These are phyloP conservation scores for Steinernema hermaphroditum DNA, from an alignment of 2,888 invertebrate genomes.

Conservation along the genomic window DNA sequence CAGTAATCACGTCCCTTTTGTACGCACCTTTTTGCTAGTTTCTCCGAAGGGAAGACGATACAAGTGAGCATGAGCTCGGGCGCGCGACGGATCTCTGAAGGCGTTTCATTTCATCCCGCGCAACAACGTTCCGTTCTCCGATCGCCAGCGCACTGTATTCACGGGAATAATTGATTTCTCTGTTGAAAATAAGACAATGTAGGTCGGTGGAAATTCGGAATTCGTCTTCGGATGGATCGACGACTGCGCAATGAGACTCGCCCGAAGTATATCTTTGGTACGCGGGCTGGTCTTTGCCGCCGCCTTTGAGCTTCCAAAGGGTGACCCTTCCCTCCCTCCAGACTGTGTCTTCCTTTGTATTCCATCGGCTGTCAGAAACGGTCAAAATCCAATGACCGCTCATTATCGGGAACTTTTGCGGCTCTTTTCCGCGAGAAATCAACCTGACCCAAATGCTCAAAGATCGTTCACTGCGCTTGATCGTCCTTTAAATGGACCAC, in stretches of 20 bases:
- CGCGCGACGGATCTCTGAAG: conserved; percentile 25
- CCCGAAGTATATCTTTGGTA: conserved; percentile 10
- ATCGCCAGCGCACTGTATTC: conserved; percentile 25
- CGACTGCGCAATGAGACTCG: conserved; percentile 26
- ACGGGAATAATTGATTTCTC: conserved; percentile 29
- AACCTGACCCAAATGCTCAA: conserved; percentile 6
- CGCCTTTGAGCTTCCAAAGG: neutral
- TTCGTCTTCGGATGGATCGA: conserved; percentile 27
- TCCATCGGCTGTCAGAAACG: too few species aligned
- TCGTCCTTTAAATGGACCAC: neutral
- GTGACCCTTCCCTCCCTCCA: neutral
- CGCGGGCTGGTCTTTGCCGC: neutral
- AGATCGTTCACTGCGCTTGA: neutral
- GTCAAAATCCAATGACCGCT: too few species aligned
- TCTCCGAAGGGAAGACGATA: conserved; percentile 3
- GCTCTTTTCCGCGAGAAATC: too few species aligned
- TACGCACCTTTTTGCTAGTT: neutral
- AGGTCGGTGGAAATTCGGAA: conserved; percentile 31
- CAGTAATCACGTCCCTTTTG: conserved; percentile 5
- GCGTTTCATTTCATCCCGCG: conserved; percentile 29
- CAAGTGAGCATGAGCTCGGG: conserved; percentile 12
- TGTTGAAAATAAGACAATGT: conserved; percentile 31
- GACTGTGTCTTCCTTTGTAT: too few species aligned
- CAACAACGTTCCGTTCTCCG: conserved; percentile 29
- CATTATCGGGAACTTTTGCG: too few species aligned